Evolutionary conservation across 2,888 invertebrate genomes (phyloP), one percentile per base, ranked within the genome.

Genomic region (Epinotia demarniana): DNA sequence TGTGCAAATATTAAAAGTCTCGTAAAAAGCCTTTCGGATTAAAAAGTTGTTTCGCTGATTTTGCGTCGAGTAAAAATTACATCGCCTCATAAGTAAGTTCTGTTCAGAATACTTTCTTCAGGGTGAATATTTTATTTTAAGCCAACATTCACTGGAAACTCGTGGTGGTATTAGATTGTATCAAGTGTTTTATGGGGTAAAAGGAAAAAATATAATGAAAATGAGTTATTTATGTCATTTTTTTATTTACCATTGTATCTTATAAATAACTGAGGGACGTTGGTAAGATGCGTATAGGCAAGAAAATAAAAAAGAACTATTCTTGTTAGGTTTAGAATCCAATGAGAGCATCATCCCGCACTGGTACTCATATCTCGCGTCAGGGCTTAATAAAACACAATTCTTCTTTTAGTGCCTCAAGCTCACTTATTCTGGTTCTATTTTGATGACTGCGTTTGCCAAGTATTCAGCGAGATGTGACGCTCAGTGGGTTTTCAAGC

Each of bases 121-220:
- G 70, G 75, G 75, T 75, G 70, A 70, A 75, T 75, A 75, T 75
- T 64, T 75, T 70, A 64, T 64, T 75, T 75, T 70, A 69, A 60
- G 68, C 49, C 53, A 46, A 75, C 64, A 70, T 75, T 75, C 18
- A 60, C 75, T 18, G 53, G 64, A 70, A 64, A 63, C 58, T 69
- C 46, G 68, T 12, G 57, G 33, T 61, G 13, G 64, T 70, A 66
- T 75, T 66, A 60, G 58, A 75, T 53, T 70, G 39, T 64, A 63
- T 39, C 49, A 74, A 74, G 63, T 69, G 74, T 68, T 74, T 58
- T 74, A 74, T 74, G 57, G 49, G 63, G 8, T 39, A 39, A 39
- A 39, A 39, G 9, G 9, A 39, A 39, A 33, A 33, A 8, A 8
- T 8, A 8, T 8, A 33, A 5, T 8, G 6, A 8, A 8, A 33